Base-by-base conservation (phyloP, 92 coral and sea anemone species). In the Zoanthus sansibaricus region DNA sequence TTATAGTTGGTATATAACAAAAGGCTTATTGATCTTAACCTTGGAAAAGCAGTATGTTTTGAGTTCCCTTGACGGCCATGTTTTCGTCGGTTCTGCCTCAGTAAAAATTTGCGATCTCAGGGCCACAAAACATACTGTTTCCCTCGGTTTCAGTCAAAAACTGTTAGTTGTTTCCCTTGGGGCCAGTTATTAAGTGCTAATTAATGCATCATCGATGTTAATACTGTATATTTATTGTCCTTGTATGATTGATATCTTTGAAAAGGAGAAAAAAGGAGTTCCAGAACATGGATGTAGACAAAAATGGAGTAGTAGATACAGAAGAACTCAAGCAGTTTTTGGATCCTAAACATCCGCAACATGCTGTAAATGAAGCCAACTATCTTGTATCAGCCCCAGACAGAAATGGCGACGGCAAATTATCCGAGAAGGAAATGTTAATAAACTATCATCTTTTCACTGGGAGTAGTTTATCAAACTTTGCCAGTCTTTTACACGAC, bases 341-440 rank as follows among this genome's bases (percentile, higher is more conserved):
- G 78, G 98, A 95, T 56, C 99, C 99, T 30, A 94, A 93, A 21
- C 98, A 96, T 56, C 88, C 91, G 48, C 99, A 96, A 77, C 99
- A 95, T 75, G 98, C 99, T 17, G 83, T 90, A 13, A 96, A 93
- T 56, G 99, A 96, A 71, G 96, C 98, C 7, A 88, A 91, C 44
- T 96, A 96, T 52, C 92, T 96, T 8, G 87, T 96, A 12, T 74
- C 91, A 17, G 91, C 92, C 70, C 94, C 99, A 0, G 99, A 96
- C 80, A 84, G 89, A 17, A 87, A 95, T 75, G 90, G 83, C 8
- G 95, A 95, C 68, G 98, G 95, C 0, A 87, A 90, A 33, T 72
- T 96, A 61, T 88, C 91, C 18, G 99, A 96, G 75, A 83, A 68
- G 79, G 99, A 96, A 83, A 93, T 96, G 98, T 54, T 96, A 9